A percentile compares a stretch with the other conserved stretches of the same genome.
Evolutionary conservation across 30 jellyfish, hydroid and myxozoan genomes (phyloP).

Genomic region (Cassiopea xamachana): DNA sequence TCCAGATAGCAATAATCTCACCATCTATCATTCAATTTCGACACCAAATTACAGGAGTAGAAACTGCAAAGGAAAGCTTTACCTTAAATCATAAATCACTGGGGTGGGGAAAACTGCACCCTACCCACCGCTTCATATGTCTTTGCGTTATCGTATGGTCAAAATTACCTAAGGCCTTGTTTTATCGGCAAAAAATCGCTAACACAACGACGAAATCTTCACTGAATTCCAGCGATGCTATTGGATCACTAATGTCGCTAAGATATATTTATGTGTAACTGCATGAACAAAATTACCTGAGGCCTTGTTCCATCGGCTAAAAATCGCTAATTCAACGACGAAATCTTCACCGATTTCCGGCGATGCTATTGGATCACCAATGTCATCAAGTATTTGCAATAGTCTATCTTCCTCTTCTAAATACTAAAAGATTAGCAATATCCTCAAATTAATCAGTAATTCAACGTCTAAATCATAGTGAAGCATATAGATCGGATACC

Average conservation of each 20-base stretch:
- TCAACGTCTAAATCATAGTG: no score
- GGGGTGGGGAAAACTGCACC: no score
- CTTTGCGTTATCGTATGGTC: background rate
- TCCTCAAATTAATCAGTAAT: no score
- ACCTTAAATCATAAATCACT: no score
- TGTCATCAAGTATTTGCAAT: slow-evolving; percentile 69
- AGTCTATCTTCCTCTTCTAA: slow-evolving; percentile 85
- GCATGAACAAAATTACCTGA: slow-evolving; percentile 41
- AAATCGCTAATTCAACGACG: slow-evolving; percentile 72
- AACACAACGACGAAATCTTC: slow-evolving; percentile 82
- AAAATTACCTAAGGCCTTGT: slow-evolving; percentile 80
- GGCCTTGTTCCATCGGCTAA: slow-evolving; percentile 98
- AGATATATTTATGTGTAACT: background rate
- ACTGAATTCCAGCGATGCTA: slow-evolving; percentile 40
- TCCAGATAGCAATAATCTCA: no score
- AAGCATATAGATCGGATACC: no score
- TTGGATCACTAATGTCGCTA: slow-evolving; percentile 83
- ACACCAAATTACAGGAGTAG: no score
- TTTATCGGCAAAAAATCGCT: slow-evolving; percentile 92
- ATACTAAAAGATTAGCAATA: slow-evolving; percentile 24
- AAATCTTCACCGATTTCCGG: slow-evolving; percentile 65
- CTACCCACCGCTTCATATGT: no score
- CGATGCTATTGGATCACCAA: slow-evolving; percentile 77
- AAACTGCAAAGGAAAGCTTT: no score
- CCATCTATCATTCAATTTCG: no score